phyloP scores from a whole-genome alignment of 1,140 invertebrate species.

The Delia radicum region DNA sequence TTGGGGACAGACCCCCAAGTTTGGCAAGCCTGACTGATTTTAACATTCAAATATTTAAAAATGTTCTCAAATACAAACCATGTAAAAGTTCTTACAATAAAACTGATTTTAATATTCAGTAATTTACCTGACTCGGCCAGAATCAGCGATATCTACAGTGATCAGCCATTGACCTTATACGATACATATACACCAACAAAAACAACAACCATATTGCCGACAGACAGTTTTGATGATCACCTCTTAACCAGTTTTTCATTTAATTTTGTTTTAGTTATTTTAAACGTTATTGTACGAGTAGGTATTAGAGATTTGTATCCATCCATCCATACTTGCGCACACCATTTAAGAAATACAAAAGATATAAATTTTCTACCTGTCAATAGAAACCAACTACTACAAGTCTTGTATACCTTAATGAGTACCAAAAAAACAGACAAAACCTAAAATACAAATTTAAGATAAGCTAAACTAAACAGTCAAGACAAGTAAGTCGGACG shows the following conservation, averaged over 20 bases:
- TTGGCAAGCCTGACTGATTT: too few species aligned
- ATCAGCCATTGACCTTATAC: slow-evolving; percentile 51
- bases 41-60: too few species aligned
- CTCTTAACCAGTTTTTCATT: slow-evolving; percentile 42
- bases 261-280: background rate
- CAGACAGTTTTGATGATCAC: slow-evolving; percentile 24
- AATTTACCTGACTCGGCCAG: background rate
- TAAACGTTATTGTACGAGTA: too few species aligned
- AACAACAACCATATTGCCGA: too few species aligned
- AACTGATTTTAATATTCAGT: background rate
- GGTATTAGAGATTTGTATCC: background rate
- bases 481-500: background rate
- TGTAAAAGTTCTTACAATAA: background rate
- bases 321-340: background rate
- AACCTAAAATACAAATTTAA: background rate
- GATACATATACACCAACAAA: too few species aligned
- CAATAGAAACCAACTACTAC: slow-evolving; percentile 37
- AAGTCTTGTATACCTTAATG: background rate
- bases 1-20: too few species aligned
- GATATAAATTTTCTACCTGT: slow-evolving; percentile 54
- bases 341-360: slow-evolving; percentile 33
- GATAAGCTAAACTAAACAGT: background rate
- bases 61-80: too few species aligned
- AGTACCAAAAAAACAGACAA: background rate
- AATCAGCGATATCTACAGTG: slow-evolving; percentile 6